Percentiles rank a stretch among this genome's conserved stretches.
These are phyloP conservation scores for Drosophila simulans DNA, from an alignment of 1,140 invertebrate species.

Conservation along the genomic window DNA sequence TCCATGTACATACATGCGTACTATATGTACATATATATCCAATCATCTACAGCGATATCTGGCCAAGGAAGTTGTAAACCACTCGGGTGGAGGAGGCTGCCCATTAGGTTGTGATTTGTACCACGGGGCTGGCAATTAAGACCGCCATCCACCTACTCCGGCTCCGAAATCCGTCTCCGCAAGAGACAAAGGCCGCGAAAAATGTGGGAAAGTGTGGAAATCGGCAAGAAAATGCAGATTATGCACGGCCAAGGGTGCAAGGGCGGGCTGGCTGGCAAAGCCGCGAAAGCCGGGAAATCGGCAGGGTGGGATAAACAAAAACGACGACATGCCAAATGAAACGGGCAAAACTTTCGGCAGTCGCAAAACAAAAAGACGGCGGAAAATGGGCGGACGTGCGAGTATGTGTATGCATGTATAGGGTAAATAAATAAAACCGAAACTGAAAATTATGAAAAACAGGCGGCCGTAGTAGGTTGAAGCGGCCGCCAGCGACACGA, in stretches of 20 bases:
- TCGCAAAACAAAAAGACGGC: conserved; percentile 27
- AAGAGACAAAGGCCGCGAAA: conserved; percentile 55
- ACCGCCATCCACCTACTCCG: conserved; percentile 20
- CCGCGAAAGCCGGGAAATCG: conserved; percentile 16
- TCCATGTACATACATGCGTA: not conserved
- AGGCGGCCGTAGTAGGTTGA: conserved; percentile 58
- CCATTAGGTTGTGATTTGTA: conserved; percentile 78
- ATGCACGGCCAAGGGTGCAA: conserved; percentile 26
- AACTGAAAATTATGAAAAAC: conserved; percentile 80
- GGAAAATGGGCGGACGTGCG: conserved; percentile 26
- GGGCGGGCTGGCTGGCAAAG: not conserved
- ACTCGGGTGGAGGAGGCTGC: conserved; percentile 13
- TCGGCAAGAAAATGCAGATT: conserved; percentile 16
- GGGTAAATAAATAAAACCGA: conserved; percentile 76
- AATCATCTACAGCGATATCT: conserved; percentile 33
- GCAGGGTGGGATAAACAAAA: conserved; percentile 63
- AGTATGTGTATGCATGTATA: conserved; percentile 25
- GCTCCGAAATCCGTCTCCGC: conserved; percentile 19
- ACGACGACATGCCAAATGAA: conserved; percentile 68
- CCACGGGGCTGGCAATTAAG: conserved; percentile 27
- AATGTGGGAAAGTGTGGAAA: conserved; percentile 8
- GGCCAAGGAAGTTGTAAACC: conserved; percentile 74
- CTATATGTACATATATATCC: too few species aligned
- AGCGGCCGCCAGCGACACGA: conserved; percentile 45
- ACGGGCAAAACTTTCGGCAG: conserved; percentile 49